phyloP scores from a whole-genome alignment of 2,888 invertebrate species.

The Agrochola macilenta region DNA sequence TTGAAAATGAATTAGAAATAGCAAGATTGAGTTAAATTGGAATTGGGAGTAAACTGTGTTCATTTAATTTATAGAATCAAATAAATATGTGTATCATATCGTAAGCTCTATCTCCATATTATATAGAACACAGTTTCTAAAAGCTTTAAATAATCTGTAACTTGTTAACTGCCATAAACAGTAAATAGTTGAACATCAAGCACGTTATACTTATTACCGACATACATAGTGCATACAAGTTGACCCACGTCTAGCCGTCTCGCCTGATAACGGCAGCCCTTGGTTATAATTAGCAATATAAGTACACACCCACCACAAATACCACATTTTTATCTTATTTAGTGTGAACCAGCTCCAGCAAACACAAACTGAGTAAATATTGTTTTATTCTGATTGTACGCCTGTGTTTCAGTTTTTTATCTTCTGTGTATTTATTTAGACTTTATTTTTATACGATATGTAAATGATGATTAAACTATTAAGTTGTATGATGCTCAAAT shows the following conservation, averaged over 20 bases:
- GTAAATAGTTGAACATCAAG: too few species aligned
- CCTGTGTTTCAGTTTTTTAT: slow-evolving; percentile 25
- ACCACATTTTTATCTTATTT: slow-evolving; percentile 51
- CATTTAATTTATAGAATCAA: neutral
- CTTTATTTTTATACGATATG: neutral
- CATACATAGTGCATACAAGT: slow-evolving; percentile 1
- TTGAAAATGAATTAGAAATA: neutral
- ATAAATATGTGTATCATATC: neutral
- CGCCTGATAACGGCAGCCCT: slow-evolving; percentile 41
- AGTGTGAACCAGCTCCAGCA: slow-evolving; percentile 8
- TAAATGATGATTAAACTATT: too few species aligned
- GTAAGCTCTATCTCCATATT: too few species aligned
- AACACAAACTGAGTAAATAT: slow-evolving; percentile 37
- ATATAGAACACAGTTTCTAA: neutral
- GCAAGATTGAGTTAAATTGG: neutral
- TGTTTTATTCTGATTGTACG: slow-evolving; percentile 33
- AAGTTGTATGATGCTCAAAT: neutral
- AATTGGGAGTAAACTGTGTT: neutral
- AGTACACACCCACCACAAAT: slow-evolving; percentile 39
- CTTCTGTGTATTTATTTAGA: slow-evolving; percentile 5
- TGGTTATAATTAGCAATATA: slow-evolving; percentile 43
- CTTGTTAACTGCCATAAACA: neutral
- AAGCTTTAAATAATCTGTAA: neutral
- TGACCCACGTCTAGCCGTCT: slow-evolving; percentile 34
- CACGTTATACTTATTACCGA: neutral